Conservation (phyloP, 2,888 invertebrate genomes). For the Dromius quadrimaculatus region DNA sequence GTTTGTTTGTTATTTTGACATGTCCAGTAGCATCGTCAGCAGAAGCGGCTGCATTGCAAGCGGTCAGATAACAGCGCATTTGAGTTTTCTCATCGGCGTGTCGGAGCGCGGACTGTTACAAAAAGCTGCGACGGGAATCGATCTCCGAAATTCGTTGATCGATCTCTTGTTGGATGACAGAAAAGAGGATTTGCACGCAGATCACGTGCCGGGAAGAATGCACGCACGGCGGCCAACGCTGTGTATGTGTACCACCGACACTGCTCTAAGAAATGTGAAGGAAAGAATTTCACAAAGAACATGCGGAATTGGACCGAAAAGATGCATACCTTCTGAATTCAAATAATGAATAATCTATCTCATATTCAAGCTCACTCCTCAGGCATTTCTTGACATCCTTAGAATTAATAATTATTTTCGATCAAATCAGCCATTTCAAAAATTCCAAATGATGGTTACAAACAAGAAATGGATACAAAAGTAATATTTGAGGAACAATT, state of each 20-base stretch:
- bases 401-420: too few relatives aligned
- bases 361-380: too few relatives aligned
- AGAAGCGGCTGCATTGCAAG: neutral
- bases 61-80: conserved; percentile 8
- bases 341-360: too few relatives aligned
- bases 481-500: too few relatives aligned
- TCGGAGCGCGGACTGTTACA: neutral
- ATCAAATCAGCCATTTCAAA: too few relatives aligned
- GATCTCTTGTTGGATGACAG: conserved; percentile 27
- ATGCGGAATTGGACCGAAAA: too few relatives aligned
- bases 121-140: conserved; percentile 20
- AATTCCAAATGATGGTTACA: too few relatives aligned
- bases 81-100: conserved; percentile 8
- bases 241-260: neutral
- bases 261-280: too few relatives aligned
- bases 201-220: conserved; percentile 20
- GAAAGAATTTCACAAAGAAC: neutral
- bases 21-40: too few relatives aligned
- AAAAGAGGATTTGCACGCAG: conserved; percentile 28
- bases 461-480: too few relatives aligned
- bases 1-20: conserved; percentile 3
- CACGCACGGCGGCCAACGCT: neutral
- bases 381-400: too few relatives aligned
- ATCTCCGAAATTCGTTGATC: conserved; percentile 40
- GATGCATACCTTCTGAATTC: too few relatives aligned